Evolutionary conservation across 2,888 invertebrate genomes (phyloP).

Genomic region (Pimpla rufipes): DNA sequence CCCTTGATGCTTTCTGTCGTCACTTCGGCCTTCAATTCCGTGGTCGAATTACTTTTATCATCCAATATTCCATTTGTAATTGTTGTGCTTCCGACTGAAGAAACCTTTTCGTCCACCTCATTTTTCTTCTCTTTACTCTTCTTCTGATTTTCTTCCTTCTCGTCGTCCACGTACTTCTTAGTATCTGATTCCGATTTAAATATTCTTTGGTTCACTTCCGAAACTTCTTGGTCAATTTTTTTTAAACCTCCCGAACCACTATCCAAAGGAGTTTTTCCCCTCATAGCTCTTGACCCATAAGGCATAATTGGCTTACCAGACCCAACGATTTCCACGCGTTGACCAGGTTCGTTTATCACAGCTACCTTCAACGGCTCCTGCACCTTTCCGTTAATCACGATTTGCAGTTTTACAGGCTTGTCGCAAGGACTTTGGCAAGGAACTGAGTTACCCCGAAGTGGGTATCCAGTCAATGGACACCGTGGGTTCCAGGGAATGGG

Average conservation of each 20-base stretch:
- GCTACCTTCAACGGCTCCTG: constrained; percentile 50
- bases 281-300: constrained; percentile 3
- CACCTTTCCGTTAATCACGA: constrained; percentile 58
- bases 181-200: not conserved
- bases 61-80: not conserved
- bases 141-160: not conserved
- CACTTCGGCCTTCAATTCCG: not conserved
- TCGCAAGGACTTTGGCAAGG: constrained; percentile 54
- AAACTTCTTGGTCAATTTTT: constrained; percentile 13
- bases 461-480: not conserved
- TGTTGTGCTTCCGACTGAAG: not conserved
- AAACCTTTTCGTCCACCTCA: not conserved
- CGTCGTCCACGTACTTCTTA: not conserved
- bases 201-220: constrained; percentile 1
- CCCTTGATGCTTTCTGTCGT: not conserved
- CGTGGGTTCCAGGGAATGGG: not conserved
- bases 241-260: not conserved
- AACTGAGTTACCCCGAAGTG: not conserved
- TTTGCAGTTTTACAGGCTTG: constrained; percentile 64
- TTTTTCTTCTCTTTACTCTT: not conserved
- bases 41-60: not conserved
- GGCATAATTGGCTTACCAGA: not conserved
- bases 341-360: constrained; percentile 30
- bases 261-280: not conserved
- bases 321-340: constrained; percentile 37